phyloP scores from a whole-genome alignment of 2,797 vertebrate genomes.

The Petrocephalus schoutedeni region DNA sequence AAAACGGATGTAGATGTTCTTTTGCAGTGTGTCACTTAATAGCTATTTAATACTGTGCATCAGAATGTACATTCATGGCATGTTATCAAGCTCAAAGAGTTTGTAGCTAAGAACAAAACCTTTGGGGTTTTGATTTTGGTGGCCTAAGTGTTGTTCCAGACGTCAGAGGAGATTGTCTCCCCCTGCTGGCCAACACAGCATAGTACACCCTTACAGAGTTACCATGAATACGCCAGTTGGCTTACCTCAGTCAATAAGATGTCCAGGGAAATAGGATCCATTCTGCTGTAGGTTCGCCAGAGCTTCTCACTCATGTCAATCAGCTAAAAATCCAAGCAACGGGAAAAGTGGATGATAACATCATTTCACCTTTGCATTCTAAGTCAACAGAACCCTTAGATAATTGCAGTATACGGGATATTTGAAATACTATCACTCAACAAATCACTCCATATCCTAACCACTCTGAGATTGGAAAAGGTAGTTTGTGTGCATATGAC shows the following conservation, averaged over 20 bases:
- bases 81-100: not conserved
- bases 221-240: not conserved
- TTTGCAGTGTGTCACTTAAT: not conserved
- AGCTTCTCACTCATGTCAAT: conserved; percentile 87
- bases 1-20: not conserved
- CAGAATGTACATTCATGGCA: not conserved
- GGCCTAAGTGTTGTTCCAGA: not conserved
- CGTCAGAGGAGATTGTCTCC: not conserved
- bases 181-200: not conserved
- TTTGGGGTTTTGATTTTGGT: not conserved
- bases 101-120: not conserved
- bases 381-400: not conserved
- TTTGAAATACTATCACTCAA: not conserved
- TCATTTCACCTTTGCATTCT: not conserved
- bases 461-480: not conserved
- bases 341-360: not conserved
- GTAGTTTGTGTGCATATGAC: not conserved
- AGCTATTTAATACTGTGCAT: not conserved
- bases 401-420: not conserved
- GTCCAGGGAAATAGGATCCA: conserved; percentile 85
- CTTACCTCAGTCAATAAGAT: conserved; percentile 79
- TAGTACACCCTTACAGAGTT: not conserved
- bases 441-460: not conserved
- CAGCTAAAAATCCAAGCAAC: conserved; percentile 59
- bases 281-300: conserved; percentile 82